Percentiles rank a stretch among this genome's conserved stretches.
phyloP scores from a whole-genome alignment of 2,888 invertebrate genomes.

The Cephus pulcher region DNA sequence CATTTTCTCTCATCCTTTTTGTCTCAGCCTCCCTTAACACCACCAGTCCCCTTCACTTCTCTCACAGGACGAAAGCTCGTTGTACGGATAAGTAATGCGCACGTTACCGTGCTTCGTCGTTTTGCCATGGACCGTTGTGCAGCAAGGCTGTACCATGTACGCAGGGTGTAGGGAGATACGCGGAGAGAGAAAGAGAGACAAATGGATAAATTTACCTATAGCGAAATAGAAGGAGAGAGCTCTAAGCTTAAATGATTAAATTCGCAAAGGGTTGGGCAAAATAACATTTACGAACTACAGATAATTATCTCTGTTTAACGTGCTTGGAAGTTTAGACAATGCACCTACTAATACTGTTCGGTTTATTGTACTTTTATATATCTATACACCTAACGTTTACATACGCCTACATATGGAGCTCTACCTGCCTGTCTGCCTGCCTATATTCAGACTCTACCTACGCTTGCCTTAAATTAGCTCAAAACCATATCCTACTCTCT shows the following conservation, averaged over 20 bases:
- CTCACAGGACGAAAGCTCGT: background rate
- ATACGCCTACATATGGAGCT: no score
- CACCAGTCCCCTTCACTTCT: background rate
- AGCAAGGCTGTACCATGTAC: background rate
- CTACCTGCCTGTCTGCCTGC: no score
- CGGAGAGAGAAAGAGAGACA: no score
- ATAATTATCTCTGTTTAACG: slow-evolving; percentile 7
- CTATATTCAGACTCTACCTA: no score
- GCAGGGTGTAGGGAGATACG: no score
- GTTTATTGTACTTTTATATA: no score
- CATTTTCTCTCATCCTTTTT: background rate
- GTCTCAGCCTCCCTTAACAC: background rate
- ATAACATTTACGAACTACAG: slow-evolving; percentile 2
- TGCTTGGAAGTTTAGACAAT: background rate
- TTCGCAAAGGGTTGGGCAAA: slow-evolving; percentile 1
- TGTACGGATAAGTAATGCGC: background rate
- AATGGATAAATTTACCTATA: no score
- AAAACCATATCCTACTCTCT: no score
- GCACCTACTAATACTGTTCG: no score
- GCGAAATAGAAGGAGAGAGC: background rate
- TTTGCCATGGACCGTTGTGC: background rate
- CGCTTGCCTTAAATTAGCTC: no score
- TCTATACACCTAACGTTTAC: no score
- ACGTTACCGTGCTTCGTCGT: background rate
- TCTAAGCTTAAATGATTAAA: background rate